A percentile compares a stretch with the other conserved stretches of the same genome.
Conservation (phyloP, 2,888 invertebrate genomes). For the Drosophila silvestris region DNA sequence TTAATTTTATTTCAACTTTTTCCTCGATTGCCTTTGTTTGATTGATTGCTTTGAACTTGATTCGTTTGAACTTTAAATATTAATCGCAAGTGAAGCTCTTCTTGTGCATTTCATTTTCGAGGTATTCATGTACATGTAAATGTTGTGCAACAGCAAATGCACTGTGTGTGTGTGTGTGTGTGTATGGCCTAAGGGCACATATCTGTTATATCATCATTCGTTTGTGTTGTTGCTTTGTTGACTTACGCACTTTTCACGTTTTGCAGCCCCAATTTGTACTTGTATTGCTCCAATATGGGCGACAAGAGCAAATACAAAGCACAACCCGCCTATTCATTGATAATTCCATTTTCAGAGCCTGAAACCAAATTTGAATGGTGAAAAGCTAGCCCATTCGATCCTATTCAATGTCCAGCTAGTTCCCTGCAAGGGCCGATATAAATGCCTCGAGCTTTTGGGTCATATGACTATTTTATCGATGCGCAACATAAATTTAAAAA, state of each 20-base stretch:
- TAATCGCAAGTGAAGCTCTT: neutral
- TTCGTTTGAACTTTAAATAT: neutral
- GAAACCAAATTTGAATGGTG: conserved; percentile 8
- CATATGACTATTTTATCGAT: neutral
- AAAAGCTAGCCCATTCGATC: neutral
- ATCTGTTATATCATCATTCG: conserved; percentile 6
- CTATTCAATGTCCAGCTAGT: neutral
- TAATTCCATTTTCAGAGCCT: conserved; percentile 5
- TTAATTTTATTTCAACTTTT: neutral
- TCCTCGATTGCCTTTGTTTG: neutral
- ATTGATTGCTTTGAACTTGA: neutral
- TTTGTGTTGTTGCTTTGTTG: conserved; percentile 32
- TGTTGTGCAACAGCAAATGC: neutral
- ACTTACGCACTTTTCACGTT: conserved; percentile 31
- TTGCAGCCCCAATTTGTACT: conserved; percentile 5
- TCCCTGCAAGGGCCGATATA: neutral
- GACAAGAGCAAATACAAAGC: conserved; percentile 24
- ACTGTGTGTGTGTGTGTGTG: conserved; percentile 8
- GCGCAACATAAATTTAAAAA: neutral
- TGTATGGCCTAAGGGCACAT: conserved; percentile 21
- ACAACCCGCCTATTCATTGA: conserved; percentile 4
- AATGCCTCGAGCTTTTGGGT: neutral
- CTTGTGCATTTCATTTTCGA: neutral
- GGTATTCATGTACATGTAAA: neutral
- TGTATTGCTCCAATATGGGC: conserved; percentile 18